Conservation (phyloP, 1,140 invertebrate species). For the Scaptodrosophila lebanonensis region DNA sequence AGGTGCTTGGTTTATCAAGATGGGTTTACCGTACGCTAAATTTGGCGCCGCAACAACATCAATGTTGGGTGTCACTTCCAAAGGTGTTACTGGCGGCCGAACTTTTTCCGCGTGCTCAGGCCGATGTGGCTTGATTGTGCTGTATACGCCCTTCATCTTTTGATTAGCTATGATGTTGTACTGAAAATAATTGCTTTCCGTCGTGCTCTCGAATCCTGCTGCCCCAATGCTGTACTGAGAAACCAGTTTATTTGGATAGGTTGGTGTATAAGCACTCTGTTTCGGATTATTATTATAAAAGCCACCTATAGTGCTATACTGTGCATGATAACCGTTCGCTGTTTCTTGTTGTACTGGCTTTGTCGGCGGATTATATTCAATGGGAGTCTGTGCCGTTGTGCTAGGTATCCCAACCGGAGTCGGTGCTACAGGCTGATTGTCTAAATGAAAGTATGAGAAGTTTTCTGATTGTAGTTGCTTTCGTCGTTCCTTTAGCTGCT, state of each 20-base stretch:
- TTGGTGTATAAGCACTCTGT: conserved; percentile 14
- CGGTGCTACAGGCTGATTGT: conserved; percentile 46
- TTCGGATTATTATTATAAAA: conserved; percentile 78
- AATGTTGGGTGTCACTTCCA: conserved; percentile 56
- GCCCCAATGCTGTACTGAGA: conserved; percentile 63
- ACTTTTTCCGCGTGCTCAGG: conserved; percentile 41
- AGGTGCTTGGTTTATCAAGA: conserved; percentile 29
- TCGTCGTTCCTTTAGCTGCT: conserved; percentile 56
- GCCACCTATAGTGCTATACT: conserved; percentile 78
- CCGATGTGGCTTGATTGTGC: conserved; percentile 38
- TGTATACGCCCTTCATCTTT: conserved; percentile 66
- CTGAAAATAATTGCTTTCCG: conserved; percentile 71
- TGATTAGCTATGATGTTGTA: conserved; percentile 72
- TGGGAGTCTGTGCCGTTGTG: conserved; percentile 14
- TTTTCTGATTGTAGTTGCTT: conserved; percentile 68
- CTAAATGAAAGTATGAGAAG: conserved; percentile 73
- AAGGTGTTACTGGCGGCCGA: conserved; percentile 39
- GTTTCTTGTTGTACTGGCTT: conserved; percentile 44
- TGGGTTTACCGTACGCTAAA: conserved; percentile 37
- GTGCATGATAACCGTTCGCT: conserved; percentile 76
- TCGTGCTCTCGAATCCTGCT: conserved; percentile 30
- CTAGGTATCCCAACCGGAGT: neutral
- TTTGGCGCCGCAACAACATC: conserved; percentile 60
- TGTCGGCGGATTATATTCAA: conserved; percentile 23
- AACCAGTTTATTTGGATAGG: conserved; percentile 46